These are phyloP conservation scores for Coenonympha glycerion DNA, from an alignment of 2,888 invertebrate genomes.

Conservation along the genomic window DNA sequence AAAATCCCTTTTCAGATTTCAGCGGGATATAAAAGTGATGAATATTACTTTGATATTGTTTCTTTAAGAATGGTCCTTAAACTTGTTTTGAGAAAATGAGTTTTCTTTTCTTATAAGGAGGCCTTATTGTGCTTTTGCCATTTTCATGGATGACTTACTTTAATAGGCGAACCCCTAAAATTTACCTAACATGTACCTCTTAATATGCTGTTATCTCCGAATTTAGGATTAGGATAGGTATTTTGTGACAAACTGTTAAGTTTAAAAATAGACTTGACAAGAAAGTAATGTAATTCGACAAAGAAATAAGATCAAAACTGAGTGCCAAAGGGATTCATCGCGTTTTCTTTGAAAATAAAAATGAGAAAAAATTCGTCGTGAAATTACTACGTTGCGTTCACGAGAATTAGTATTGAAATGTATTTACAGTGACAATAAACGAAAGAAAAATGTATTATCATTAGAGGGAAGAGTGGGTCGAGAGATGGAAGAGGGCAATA, in stretches of 20 bases:
- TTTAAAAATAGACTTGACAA: background rate
- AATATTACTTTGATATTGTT: constrained; percentile 36
- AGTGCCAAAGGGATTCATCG: constrained; percentile 20
- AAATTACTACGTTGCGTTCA: constrained; percentile 53
- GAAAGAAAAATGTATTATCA: constrained; percentile 50
- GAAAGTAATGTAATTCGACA: constrained; percentile 1
- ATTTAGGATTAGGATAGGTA: no score
- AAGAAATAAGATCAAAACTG: constrained; percentile 9
- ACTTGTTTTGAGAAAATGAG: constrained; percentile 24
- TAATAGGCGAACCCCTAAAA: constrained; percentile 34
- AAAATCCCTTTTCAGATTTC: constrained; percentile 39
- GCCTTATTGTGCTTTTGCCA: constrained; percentile 20
- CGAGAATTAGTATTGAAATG: constrained; percentile 58
- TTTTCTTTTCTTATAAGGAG: constrained; percentile 22
- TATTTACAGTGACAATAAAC: constrained; percentile 55
- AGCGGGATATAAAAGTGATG: constrained; percentile 35
- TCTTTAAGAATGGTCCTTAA: constrained; percentile 25
- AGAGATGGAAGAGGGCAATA: constrained; percentile 59
- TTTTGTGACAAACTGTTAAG: no score
- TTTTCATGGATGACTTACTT: constrained; percentile 24
- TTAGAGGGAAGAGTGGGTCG: constrained; percentile 39
- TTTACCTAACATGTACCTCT: constrained; percentile 29
- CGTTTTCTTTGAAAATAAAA: constrained; percentile 49
- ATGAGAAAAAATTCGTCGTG: constrained; percentile 35
- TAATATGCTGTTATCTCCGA: background rate